Base-by-base conservation (phyloP, 2,888 invertebrate genomes). In the Alviniconcha strummeri region DNA sequence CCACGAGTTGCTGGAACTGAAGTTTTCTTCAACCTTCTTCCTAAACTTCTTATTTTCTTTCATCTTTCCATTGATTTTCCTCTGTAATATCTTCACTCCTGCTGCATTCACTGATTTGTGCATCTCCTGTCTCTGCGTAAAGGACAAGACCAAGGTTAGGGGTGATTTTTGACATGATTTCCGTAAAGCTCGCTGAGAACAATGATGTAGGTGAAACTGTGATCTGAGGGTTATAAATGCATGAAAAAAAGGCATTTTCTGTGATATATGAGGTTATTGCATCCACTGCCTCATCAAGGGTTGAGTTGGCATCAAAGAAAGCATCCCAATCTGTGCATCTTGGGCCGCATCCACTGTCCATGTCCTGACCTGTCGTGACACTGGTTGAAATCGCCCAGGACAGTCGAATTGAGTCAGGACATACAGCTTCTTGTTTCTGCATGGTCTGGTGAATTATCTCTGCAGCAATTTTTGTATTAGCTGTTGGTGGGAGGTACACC, bases 331-430 rank as follows among this genome's bases (percentile, higher is more conserved):
- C 74, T 0, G 74, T 75, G n/a, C 55, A 11, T 54, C 74, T 75
- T 75, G 54, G 54, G 55, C 5, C 5, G 5, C 7, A 75, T 55
- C 7, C 55, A 54, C 74, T 75, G 74, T 54, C 15, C 1, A 15
- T 75, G 55, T n/a, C 55, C 15, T 9, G 74, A 55, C 6, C 17
- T 55, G 11, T 54, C 54, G 15, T 6, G 74, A 54, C 74, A 75
- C 13, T 15, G 54, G 74, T 75, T 75, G 55, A 75, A 75, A 17
- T 75, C 74, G 55, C 74, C 74, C 55, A 75, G 13, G 7, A 75
- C 55, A 54, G 74, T 8, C 74, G 55, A 5, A 54, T 36, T 54
- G 74, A 75, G 11, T 72, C 54, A 4, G 74, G 74, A 17, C 55
- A 75, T 3, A 4, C 7, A 4, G 54, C 17, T 15, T 75, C 74